Evolutionary conservation across 2,113 vertebrate genomes (phyloP).

Genomic region (Globicephala melas): DNA sequence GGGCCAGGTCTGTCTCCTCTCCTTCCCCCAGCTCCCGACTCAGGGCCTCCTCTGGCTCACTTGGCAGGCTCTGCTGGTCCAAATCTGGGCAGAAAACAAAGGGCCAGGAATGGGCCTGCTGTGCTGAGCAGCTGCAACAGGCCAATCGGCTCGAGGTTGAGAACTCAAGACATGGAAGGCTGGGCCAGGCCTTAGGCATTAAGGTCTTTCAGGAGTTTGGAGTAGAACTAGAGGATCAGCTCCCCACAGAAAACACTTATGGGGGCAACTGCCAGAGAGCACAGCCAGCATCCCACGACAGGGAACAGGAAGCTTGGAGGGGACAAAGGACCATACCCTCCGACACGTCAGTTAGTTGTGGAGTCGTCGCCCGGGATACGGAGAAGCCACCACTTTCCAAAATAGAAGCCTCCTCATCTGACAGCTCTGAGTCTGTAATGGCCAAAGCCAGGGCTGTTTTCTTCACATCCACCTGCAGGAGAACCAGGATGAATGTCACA

Average conservation of each 20-base stretch:
- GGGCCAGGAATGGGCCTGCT: conserved; percentile 12
- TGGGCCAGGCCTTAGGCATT: background rate
- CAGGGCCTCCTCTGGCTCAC: conserved; percentile 92
- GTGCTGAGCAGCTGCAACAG: background rate
- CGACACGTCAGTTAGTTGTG: conserved; percentile 94
- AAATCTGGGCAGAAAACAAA: conserved; percentile 85
- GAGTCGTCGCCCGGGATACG: conserved; percentile 96
- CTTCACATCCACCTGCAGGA: conserved; percentile 88
- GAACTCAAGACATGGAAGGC: background rate
- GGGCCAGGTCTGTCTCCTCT: conserved; percentile 65
- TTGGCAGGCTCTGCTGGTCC: conserved; percentile 94
- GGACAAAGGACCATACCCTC: conserved; percentile 87
- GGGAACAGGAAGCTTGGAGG: background rate
- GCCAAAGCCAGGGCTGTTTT: conserved; percentile 96
- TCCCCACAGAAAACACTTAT: background rate
- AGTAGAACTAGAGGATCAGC: background rate
- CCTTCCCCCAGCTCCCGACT: conserved; percentile 89
- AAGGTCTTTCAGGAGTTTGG: background rate
- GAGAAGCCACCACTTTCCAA: conserved; percentile 98
- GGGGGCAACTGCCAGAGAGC: background rate
- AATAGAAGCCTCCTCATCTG: conserved; percentile 97
- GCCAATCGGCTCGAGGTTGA: background rate
- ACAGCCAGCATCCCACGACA: background rate
- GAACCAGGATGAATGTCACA: background rate
- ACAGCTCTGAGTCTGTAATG: conserved; percentile 98